Percentiles rank a stretch among this genome's conserved stretches.
Conservation (phyloP, 2,888 invertebrate species). For the Phalera bucephala region DNA sequence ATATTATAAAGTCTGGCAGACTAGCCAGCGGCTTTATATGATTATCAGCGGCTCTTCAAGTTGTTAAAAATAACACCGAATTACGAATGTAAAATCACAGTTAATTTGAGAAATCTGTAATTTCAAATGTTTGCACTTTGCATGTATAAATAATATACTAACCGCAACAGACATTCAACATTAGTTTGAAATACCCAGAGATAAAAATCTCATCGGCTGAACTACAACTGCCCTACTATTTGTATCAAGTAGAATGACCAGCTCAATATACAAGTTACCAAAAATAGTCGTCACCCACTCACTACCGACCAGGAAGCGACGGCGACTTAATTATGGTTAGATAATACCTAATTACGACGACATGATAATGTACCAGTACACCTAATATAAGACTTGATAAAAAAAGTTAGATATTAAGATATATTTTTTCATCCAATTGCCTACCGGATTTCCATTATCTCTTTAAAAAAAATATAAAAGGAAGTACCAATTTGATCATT, state of each 20-base stretch:
- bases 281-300: constrained; percentile 62
- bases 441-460: no score
- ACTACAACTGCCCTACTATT: constrained; percentile 41
- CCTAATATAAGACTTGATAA: constrained; percentile 9
- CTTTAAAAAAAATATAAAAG: no score
- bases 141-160: neutral
- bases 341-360: constrained; percentile 34
- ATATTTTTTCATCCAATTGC: no score
- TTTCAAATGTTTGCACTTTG: neutral
- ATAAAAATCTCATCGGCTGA: constrained; percentile 26
- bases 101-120: neutral
- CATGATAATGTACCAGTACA: constrained; percentile 10
- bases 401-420: neutral
- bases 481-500: no score
- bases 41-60: no score
- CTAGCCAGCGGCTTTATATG: no score
- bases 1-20: no score
- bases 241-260: constrained; percentile 28
- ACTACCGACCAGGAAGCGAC: constrained; percentile 49
- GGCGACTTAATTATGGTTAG: constrained; percentile 22
- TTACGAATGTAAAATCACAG: no score
- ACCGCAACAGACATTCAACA: neutral
- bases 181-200: constrained; percentile 12
- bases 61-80: no score
- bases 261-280: constrained; percentile 56